Conservation (phyloP, 2,888 invertebrate genomes). For the Criorhina ranunculi region DNA sequence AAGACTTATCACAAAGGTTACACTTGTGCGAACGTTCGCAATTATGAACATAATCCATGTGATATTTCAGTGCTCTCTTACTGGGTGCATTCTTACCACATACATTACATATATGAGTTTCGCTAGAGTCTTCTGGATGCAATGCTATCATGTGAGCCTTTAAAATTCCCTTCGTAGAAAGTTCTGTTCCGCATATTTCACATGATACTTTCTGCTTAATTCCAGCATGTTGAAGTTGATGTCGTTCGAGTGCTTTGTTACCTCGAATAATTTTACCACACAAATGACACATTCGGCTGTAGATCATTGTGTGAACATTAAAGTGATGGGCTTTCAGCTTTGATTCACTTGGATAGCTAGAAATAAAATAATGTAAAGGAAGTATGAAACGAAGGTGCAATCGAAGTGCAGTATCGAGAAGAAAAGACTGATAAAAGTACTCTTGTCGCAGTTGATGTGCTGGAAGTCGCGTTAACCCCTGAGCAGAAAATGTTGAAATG, state of each 20-base stretch:
- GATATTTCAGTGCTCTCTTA: slow-evolving; percentile 55
- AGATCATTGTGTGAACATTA: slow-evolving; percentile 50
- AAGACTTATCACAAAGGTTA: slow-evolving; percentile 55
- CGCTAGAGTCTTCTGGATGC: slow-evolving; percentile 43
- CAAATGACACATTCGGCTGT: slow-evolving; percentile 54
- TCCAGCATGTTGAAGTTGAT: slow-evolving; percentile 53
- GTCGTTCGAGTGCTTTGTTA: slow-evolving; percentile 50
- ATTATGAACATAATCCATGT: slow-evolving; percentile 64
- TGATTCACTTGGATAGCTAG: slow-evolving; percentile 42
- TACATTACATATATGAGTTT: slow-evolving; percentile 34
- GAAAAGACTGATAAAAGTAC: too few relatives aligned
- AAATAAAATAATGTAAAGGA: too few relatives aligned
- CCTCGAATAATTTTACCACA: slow-evolving; percentile 59
- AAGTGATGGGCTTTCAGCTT: slow-evolving; percentile 58
- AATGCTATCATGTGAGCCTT: slow-evolving; percentile 61
- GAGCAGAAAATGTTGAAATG: too few relatives aligned
- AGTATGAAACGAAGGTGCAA: too few relatives aligned
- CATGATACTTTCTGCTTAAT: slow-evolving; percentile 38
- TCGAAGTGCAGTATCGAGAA: too few relatives aligned
- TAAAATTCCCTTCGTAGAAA: slow-evolving; percentile 52
- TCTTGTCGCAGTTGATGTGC: too few relatives aligned
- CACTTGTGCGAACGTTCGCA: slow-evolving; percentile 46
- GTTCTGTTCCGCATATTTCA: slow-evolving; percentile 50
- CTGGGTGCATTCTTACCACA: slow-evolving; percentile 63
- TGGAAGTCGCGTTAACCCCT: too few relatives aligned